These are phyloP conservation scores for Torymus auratus DNA, from an alignment of 2,888 invertebrate species.

Conservation along the genomic window DNA sequence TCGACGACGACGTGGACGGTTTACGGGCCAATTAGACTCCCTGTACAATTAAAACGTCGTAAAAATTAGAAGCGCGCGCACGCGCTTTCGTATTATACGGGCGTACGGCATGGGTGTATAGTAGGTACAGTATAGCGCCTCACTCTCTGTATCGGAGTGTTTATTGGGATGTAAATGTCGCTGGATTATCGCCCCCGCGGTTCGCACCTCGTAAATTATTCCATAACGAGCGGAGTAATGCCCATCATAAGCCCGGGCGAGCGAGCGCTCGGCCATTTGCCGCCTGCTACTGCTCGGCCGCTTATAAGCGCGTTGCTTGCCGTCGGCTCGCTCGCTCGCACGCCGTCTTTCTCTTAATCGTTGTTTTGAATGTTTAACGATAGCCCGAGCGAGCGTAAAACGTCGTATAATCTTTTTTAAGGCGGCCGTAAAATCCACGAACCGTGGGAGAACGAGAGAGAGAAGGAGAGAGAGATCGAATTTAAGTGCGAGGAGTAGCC, in stretches of 20 bases:
- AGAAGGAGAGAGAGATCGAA: conserved; percentile 32
- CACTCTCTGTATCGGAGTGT: conserved; percentile 68
- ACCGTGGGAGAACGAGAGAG: background rate
- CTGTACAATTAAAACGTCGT: conserved; percentile 74
- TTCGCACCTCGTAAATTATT: conserved; percentile 77
- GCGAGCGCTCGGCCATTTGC: conserved; percentile 41
- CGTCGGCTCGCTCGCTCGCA: background rate
- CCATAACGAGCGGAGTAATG: conserved; percentile 76
- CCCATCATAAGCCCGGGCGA: conserved; percentile 66
- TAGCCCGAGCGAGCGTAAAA: background rate
- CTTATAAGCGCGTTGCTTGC: background rate
- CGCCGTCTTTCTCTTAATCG: conserved; percentile 56
- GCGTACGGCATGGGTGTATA: background rate
- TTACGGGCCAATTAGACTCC: conserved; percentile 73
- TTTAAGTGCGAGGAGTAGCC: conserved; percentile 21
- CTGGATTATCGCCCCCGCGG: conserved; percentile 76
- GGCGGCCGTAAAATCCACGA: conserved; percentile 38
- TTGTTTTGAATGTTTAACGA: conserved; percentile 57
- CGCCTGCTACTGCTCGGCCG: background rate
- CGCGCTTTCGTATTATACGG: conserved; percentile 54
- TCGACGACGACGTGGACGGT: conserved; percentile 62
- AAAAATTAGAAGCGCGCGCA: conserved; percentile 67
- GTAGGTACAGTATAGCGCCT: conserved; percentile 25
- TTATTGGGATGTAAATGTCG: conserved; percentile 77
- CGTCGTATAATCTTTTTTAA: conserved; percentile 35